Evolutionary conservation across 2,113 vertebrate species (phyloP).

Genomic region (Heliornis fulica): DNA sequence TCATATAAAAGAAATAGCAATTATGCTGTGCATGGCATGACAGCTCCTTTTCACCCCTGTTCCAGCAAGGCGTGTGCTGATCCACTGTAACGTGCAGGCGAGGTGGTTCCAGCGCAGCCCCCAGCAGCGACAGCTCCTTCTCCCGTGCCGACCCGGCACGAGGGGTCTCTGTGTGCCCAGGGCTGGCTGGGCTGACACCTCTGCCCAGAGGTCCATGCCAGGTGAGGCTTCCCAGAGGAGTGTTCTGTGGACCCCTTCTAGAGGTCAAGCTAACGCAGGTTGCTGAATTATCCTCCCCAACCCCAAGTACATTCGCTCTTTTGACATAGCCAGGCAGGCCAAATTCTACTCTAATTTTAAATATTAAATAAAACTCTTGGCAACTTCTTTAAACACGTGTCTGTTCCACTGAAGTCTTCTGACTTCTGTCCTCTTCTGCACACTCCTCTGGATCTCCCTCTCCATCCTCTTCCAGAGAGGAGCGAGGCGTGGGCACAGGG

Average conservation of each 20-base stretch:
- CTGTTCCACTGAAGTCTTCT: background rate
- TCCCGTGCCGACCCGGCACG: background rate
- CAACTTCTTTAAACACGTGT: background rate
- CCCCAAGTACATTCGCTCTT: background rate
- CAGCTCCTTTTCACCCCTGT: background rate
- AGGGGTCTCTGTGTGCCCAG: fast-evolving
- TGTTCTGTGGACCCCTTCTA: background rate
- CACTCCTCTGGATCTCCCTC: too few species aligned
- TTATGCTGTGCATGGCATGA: background rate
- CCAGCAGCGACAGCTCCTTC: background rate
- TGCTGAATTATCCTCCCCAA: background rate
- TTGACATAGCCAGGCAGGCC: background rate
- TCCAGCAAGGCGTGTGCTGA: background rate
- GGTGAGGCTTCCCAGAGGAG: fast-evolving
- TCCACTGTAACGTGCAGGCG: background rate
- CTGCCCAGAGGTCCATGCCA: background rate
- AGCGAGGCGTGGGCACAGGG: background rate
- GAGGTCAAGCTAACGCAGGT: too few species aligned
- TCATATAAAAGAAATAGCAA: background rate
- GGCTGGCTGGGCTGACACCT: background rate
- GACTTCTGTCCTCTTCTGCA: background rate
- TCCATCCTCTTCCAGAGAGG: background rate
- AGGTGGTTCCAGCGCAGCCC: background rate
- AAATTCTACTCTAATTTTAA: background rate
- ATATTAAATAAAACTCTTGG: background rate